These are phyloP conservation scores for Aleiodes alternator DNA, from an alignment of 2,888 invertebrate genomes.

Conservation along the genomic window DNA sequence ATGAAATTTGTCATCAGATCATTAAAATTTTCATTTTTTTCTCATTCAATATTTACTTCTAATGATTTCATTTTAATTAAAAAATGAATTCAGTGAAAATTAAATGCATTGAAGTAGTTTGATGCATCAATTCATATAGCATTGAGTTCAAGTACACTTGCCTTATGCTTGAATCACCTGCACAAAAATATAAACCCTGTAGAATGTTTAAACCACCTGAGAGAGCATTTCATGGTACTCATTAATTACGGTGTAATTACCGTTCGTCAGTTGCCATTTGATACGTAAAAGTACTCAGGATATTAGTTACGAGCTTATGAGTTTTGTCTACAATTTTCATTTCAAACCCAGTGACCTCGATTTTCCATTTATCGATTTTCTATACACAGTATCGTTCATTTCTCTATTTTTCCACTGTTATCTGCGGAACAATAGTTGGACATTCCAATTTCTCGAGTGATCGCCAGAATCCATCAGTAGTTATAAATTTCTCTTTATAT, in stretches of 20 bases:
- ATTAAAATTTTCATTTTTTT: too few relatives aligned
- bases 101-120: not conserved
- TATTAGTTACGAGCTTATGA: not conserved
- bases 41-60: too few relatives aligned
- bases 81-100: too few relatives aligned
- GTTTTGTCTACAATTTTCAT: not conserved
- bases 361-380: conserved; percentile 8
- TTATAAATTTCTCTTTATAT: not conserved
- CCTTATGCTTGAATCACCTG: not conserved
- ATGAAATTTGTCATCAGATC: too few relatives aligned
- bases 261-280: conserved; percentile 5
- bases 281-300: conserved; percentile 6
- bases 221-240: conserved; percentile 39
- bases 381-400: not conserved
- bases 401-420: not conserved
- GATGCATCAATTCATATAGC: not conserved
- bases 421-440: conserved; percentile 13
- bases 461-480: not conserved
- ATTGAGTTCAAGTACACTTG: not conserved
- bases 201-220: conserved; percentile 22
- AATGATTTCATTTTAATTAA: too few relatives aligned
- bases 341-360: not conserved
- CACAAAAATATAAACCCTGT: not conserved
- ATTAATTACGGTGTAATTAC: conserved; percentile 52
- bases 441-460: conserved; percentile 10